phyloP scores from a whole-genome alignment of 2,888 invertebrate species.

The Cactoblastis cactorum region DNA sequence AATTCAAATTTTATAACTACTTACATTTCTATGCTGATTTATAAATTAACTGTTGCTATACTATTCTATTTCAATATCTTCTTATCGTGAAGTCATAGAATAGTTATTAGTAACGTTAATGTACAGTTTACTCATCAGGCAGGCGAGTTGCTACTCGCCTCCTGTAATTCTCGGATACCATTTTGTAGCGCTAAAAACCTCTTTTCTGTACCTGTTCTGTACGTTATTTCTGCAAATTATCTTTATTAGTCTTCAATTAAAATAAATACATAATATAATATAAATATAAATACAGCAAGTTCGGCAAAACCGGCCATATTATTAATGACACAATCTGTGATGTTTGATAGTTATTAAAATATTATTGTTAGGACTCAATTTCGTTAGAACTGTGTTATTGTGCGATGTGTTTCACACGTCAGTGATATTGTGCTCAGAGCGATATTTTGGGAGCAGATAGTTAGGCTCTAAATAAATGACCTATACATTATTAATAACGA shows the following conservation, averaged over 20 bases:
- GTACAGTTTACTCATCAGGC: background rate
- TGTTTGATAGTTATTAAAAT: constrained; percentile 48
- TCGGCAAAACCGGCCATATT: constrained; percentile 29
- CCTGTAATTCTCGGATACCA: background rate
- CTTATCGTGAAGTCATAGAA: background rate
- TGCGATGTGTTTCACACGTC: constrained; percentile 50
- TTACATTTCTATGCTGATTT: background rate
- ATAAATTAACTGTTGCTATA: background rate
- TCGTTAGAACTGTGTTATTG: constrained; percentile 38
- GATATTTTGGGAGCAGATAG: constrained; percentile 45
- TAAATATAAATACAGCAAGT: background rate
- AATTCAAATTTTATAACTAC: background rate
- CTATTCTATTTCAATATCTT: background rate
- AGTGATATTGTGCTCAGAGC: constrained; percentile 69
- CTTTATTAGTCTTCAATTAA: background rate
- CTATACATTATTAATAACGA: constrained; percentile 27
- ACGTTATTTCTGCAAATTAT: background rate
- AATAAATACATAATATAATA: background rate
- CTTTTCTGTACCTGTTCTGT: no score
- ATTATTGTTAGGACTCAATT: constrained; percentile 43
- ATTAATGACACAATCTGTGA: constrained; percentile 59
- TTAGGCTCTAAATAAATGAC: constrained; percentile 42
- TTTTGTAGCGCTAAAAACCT: background rate
- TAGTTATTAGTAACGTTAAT: constrained; percentile 1
- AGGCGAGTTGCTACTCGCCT: background rate